These are phyloP conservation scores for Megathymus violae DNA, from an alignment of 1,140 invertebrate species.

Conservation along the genomic window DNA sequence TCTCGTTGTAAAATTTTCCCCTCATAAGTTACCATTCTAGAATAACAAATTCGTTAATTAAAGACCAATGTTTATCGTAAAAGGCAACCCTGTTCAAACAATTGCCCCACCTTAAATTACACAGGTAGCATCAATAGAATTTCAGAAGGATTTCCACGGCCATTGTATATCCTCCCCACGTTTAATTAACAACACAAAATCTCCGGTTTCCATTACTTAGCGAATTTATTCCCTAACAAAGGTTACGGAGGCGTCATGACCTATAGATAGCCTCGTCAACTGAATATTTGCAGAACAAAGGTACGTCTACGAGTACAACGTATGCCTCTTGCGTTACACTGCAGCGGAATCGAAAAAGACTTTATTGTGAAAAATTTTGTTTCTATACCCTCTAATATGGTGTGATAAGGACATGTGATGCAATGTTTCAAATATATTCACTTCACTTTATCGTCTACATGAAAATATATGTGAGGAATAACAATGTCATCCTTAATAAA, in stretches of 20 bases:
- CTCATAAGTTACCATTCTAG: too few species aligned
- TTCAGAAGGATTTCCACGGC: conserved; percentile 22
- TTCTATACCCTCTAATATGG: too few species aligned
- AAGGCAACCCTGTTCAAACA: conserved; percentile 12
- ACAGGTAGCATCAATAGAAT: conserved; percentile 19
- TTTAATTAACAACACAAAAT: conserved; percentile 41
- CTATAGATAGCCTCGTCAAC: conserved; percentile 25
- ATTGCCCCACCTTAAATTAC: conserved; percentile 17
- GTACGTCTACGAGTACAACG: conserved; percentile 12
- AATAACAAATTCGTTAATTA: conserved; percentile 14
- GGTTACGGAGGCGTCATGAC: conserved; percentile 5
- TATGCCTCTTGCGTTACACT: background rate
- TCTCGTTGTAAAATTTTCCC: too few species aligned
- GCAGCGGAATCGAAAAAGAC: too few species aligned
- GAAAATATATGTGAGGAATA: too few species aligned
- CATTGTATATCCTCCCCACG: conserved; percentile 22
- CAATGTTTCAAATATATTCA: too few species aligned
- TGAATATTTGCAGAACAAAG: conserved; percentile 34
- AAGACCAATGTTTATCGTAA: conserved; percentile 25
- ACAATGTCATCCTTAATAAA: too few species aligned
- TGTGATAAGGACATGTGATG: too few species aligned
- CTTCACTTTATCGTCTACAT: too few species aligned
- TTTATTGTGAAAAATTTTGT: too few species aligned
- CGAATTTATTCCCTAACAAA: conserved; percentile 31
- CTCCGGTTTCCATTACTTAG: conserved; percentile 36